These are phyloP conservation scores for Hippasteria phrygiana DNA, from an alignment of 53 echinoderm and acorn worm genomes.

Conservation along the genomic window DNA sequence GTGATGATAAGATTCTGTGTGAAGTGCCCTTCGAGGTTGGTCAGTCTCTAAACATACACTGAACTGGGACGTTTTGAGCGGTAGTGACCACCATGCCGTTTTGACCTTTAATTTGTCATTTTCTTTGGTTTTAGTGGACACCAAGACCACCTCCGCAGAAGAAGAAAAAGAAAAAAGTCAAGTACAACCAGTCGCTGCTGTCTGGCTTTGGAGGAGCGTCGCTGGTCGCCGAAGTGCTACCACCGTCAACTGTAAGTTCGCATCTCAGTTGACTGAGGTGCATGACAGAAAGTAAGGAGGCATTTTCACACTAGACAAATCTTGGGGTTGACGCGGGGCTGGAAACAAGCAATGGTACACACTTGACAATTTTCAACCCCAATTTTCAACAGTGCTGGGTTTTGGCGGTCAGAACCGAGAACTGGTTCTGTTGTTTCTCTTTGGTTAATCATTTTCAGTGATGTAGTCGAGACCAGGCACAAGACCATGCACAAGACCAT, in stretches of 20 bases:
- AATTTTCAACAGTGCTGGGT: no score
- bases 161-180: constrained; percentile 89
- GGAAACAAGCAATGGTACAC: no score
- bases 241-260: constrained; percentile 74
- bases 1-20: constrained; percentile 80
- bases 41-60: not conserved
- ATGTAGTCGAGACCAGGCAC: no score
- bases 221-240: constrained; percentile 68
- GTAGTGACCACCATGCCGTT: not conserved
- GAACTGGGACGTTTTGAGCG: not conserved
- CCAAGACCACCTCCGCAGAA: constrained; percentile 90
- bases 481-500: no score
- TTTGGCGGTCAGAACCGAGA: no score
- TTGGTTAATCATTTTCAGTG: no score
- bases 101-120: not conserved
- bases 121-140: constrained; percentile 77
- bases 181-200: constrained; percentile 81
- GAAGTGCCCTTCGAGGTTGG: constrained; percentile 95
- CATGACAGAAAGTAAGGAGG: no score
- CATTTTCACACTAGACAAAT: no score
- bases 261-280: no score
- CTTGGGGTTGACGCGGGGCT: no score
- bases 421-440: no score
- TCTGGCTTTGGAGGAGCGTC: constrained; percentile 89
- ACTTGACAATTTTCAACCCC: no score